Base-by-base conservation (phyloP, 2,113 vertebrate genomes). In the Platysteira castanea region DNA sequence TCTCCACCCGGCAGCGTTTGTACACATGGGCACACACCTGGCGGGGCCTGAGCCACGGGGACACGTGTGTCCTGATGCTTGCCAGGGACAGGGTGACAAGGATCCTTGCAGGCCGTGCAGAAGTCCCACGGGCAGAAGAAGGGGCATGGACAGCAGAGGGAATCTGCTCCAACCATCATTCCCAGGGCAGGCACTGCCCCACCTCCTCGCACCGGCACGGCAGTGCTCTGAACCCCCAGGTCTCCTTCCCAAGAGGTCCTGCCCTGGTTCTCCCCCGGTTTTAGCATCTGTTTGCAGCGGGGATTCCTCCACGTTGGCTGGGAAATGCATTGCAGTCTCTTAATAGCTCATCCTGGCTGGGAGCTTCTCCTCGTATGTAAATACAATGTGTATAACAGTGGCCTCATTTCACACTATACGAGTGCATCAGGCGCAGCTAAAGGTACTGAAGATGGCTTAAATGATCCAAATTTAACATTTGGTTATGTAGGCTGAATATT, bases 341-440 rank as follows among this genome's bases (percentile, higher is more conserved):
- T 75, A 81, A 75, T 18, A 90, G 79, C 60, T 92, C 83, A 63
- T 67, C 26, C 90, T 83, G 79, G 57, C 85, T 96, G 90, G 76
- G 83, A 90, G 87, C 60, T 90, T 59, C 68, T 74, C 64, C 73
- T 77, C 2, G 0, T 75, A 33, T 75, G 64, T 77, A 90, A 95
- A 92, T 77, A 93, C n/a, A 50, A 4, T 3, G 69, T 81, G 77
- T 79, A n/a, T n/a, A 92, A 74, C 44, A 77, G 56, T n/a, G 68
- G 79, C 64, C 88, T 90, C 73, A 1, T 87, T 97, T 92, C n/a
- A 0, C 68, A 30, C 79, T 68, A 60, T 21, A 24, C 70, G 82
- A 94, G 59, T 11, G 79, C 71, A 76, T 60, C 21, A 5, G 44
- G 84, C 5, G 4, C 71, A 86, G 80, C 65, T 93, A 49, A 90